Conservation (phyloP, 2,888 invertebrate species). For the Neoitamus cyanurus region DNA sequence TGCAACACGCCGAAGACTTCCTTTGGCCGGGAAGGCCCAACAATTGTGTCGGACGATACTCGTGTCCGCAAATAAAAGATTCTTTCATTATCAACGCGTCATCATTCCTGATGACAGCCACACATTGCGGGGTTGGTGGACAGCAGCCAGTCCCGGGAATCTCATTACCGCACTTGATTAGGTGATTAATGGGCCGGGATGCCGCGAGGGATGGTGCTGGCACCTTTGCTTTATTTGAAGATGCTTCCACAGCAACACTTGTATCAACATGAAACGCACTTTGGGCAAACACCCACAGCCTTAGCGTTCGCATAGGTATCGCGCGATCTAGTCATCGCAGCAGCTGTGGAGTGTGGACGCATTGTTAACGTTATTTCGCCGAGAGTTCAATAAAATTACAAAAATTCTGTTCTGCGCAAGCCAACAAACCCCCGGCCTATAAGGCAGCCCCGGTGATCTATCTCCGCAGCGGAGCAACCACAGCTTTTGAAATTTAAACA, state of each 20-base stretch:
- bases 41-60: not conserved
- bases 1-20: not conserved
- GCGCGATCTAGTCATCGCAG: not conserved
- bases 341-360: not conserved
- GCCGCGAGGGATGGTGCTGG: not conserved
- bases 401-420: not conserved
- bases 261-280: not conserved
- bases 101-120: not conserved
- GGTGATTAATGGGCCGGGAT: conserved; percentile 8
- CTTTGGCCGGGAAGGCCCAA: not conserved
- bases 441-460: not conserved
- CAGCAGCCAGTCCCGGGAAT: not conserved
- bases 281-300: not conserved
- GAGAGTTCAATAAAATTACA: not conserved
- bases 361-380: not conserved
- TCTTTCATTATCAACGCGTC: conserved; percentile 15
- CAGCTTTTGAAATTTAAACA: conserved; percentile 25
- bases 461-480: not conserved
- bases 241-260: not conserved
- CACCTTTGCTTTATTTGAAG: not conserved
- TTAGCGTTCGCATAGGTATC: not conserved
- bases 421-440: not conserved
- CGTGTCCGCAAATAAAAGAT: conserved; percentile 20
- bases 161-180: conserved; percentile 28
- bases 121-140: not conserved